Evolutionary conservation across 2,888 invertebrate genomes (phyloP).

Genomic region (Ornithoptera priamus): DNA sequence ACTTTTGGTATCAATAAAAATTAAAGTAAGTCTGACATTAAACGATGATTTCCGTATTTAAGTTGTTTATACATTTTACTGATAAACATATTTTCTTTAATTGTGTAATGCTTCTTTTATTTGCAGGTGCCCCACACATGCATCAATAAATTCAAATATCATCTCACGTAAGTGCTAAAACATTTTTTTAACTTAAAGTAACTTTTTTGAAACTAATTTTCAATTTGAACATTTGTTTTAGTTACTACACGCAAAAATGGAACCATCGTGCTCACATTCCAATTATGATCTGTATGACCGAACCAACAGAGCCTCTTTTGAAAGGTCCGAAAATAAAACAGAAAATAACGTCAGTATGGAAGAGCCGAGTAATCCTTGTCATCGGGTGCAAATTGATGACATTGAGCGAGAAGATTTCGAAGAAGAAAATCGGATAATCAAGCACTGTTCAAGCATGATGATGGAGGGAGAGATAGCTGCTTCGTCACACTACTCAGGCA

Average conservation of each 20-base stretch:
- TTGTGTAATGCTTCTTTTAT: constrained; percentile 20
- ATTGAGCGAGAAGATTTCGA: constrained; percentile 72
- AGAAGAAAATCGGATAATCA: constrained; percentile 69
- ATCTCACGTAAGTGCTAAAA: background rate
- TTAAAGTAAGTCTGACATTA: too few species aligned
- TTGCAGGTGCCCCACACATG: constrained; percentile 48
- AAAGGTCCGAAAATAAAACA: constrained; percentile 63
- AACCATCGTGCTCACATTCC: constrained; percentile 69
- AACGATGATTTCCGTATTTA: too few species aligned
- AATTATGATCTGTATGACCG: constrained; percentile 59
- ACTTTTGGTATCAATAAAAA: too few species aligned
- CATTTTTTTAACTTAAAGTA: background rate
- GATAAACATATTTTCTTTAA: background rate
- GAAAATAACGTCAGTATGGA: constrained; percentile 52
- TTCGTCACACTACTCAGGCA: constrained; percentile 54
- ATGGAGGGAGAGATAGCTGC: constrained; percentile 60
- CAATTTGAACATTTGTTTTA: constrained; percentile 2
- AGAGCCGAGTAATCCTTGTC: constrained; percentile 44
- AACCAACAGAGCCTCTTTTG: constrained; percentile 48
- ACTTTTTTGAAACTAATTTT: background rate
- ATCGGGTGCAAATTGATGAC: constrained; percentile 62
- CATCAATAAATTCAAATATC: constrained; percentile 30
- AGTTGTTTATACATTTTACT: too few species aligned
- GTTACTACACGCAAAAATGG: constrained; percentile 52
- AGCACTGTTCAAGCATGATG: constrained; percentile 66